A percentile compares a stretch with the other conserved stretches of the same genome.
These are phyloP conservation scores for Amazonetta brasiliensis DNA, from an alignment of 2,797 vertebrate species.

Conservation along the genomic window DNA sequence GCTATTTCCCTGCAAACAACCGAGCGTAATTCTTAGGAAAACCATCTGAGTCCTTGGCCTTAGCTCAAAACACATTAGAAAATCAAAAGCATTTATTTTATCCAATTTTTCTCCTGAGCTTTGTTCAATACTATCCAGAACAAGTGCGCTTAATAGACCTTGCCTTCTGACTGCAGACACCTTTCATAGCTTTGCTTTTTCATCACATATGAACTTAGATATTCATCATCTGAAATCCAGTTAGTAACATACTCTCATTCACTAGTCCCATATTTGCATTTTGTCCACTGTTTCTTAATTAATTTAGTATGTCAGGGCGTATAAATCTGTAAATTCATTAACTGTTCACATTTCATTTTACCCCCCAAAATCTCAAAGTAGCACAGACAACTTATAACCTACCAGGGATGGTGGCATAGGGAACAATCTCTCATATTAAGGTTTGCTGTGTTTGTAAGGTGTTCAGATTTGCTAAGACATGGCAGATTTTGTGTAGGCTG, in stretches of 20 bases:
- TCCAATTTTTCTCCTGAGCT: conserved; percentile 66
- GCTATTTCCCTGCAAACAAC: conserved; percentile 69
- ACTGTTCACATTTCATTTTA: not conserved
- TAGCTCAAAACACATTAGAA: conserved; percentile 70
- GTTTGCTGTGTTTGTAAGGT: not conserved
- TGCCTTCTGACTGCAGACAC: conserved; percentile 56
- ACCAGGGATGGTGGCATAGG: rapidly evolving
- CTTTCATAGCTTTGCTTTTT: conserved; percentile 56
- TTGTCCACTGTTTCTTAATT: conserved; percentile 30
- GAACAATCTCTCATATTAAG: not conserved
- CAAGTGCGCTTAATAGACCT: conserved; percentile 61
- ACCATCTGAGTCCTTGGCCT: conserved; percentile 73
- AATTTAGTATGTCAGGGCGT: conserved; percentile 37
- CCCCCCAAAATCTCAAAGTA: not conserved
- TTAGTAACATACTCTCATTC: not conserved
- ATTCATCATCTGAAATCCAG: conserved; percentile 32
- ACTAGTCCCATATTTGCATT: conserved; percentile 28
- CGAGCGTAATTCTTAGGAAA: conserved; percentile 68
- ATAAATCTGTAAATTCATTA: not conserved
- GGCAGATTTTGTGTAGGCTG: not conserved
- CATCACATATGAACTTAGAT: not conserved
- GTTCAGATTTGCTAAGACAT: not conserved
- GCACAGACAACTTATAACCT: not conserved
- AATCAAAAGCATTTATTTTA: conserved; percentile 80
- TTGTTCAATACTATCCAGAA: conserved; percentile 55